phyloP scores from a whole-genome alignment of 2,113 vertebrate species.

The Bufo gargarizans region DNA sequence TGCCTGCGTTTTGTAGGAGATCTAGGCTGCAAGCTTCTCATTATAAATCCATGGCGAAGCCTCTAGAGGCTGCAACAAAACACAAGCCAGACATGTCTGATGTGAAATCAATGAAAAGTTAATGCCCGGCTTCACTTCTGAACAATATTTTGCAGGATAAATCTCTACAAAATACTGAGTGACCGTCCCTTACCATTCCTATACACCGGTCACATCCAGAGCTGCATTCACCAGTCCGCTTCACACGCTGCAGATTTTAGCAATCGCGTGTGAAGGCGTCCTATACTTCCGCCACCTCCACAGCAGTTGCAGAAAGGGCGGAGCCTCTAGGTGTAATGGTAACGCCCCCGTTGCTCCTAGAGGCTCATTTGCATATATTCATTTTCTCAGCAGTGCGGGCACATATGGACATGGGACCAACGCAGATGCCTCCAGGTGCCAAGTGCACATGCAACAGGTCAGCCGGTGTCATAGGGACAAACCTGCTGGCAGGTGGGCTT shows the following conservation, averaged over 20 bases:
- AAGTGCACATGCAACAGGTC: no score
- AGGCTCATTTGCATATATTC: no score
- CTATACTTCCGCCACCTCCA: background rate
- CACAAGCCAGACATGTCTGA: background rate
- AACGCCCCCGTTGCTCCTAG: no score
- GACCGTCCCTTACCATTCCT: background rate
- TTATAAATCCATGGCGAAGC: background rate
- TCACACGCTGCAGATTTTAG: background rate
- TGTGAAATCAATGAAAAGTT: conserved; percentile 12
- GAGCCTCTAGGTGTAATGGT: no score
- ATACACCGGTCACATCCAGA: background rate
- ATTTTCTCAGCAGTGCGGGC: no score
- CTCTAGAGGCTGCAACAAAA: background rate
- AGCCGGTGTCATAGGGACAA: no score
- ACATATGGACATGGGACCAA: no score
- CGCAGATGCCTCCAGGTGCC: no score
- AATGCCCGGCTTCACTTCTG: background rate
- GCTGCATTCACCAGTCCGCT: background rate
- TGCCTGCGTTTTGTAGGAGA: background rate
- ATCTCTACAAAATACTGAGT: background rate
- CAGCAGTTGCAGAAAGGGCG: background rate
- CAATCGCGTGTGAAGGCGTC: no score
- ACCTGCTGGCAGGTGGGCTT: no score
- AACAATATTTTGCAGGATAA: background rate
- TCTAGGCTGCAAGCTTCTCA: conserved; percentile 10